Evolutionary conservation across 2,888 invertebrate species (phyloP), one percentile per base, ranked within the genome.

Genomic region (Apeira syringaria): DNA sequence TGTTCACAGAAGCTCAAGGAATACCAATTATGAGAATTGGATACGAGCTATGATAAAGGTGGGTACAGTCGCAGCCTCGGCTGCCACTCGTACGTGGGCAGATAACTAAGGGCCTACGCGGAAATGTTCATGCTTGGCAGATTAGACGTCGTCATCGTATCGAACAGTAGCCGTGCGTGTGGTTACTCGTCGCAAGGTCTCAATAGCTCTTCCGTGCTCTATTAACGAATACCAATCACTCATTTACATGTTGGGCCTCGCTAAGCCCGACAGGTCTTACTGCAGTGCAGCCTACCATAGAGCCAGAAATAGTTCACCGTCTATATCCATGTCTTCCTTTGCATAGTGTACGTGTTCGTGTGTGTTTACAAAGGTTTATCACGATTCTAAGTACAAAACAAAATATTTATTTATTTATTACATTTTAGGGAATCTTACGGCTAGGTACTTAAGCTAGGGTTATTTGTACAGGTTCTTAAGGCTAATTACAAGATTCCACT

Each of bases 91-190:
- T 20, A 88, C 87, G 88, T 87, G 88, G 86, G 83, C 42, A 55
- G 87, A 56, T 58, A 75, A 66, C 78, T 79, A 81, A 86, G 74
- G 73, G 77, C 73, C 76, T 80, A 85, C 74, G 75, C 84, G 87
- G 85, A 85, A 83, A 78, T 59, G 61, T 52, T 54, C 47, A 52
- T 63, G 68, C 71, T 72, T 72, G 63, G 52, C 43, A 56, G 54
- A 67, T 72, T 68, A 74, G 71, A 62, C 58, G 59, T 44, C 46
- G 53, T 55, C 58, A 60, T 44, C 46, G 53, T 55, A 51, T 48
- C 31, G 42, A 52, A 61, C 56, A 66, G 66, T 68, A 67, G 65
- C 42, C 35, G 59, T 47, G 50, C 53, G 54, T 59, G 56, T 58
- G 61, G 60, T 51, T 47, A 56, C 58, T 58, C 56, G 50, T 61